These are phyloP conservation scores for Drosophila falleni DNA, from an alignment of 2,888 invertebrate genomes.

Conservation along the genomic window DNA sequence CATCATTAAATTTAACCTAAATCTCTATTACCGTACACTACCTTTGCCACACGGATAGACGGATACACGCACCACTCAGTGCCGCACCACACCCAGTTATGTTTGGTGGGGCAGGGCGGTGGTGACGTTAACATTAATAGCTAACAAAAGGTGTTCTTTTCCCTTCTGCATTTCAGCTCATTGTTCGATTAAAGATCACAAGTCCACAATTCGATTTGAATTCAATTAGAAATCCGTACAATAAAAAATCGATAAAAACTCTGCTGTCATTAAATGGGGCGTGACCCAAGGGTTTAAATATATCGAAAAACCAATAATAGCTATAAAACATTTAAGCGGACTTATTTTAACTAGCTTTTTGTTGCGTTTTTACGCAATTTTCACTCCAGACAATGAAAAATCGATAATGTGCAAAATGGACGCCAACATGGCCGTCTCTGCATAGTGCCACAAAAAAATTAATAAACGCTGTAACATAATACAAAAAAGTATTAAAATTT, in stretches of 20 bases:
- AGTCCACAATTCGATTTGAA: conserved; percentile 28
- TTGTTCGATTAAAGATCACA: conserved; percentile 35
- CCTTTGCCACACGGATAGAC: conserved; percentile 21
- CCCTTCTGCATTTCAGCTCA: conserved; percentile 9
- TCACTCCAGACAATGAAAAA: conserved; percentile 79
- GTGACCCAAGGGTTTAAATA: conserved; percentile 36
- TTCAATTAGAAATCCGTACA: conserved; percentile 13
- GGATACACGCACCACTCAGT: conserved; percentile 41
- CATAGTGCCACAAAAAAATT: conserved; percentile 48
- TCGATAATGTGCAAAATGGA: conserved; percentile 84
- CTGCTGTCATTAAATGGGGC: conserved; percentile 48
- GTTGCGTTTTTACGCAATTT: conserved; percentile 46
- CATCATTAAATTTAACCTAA: conserved; percentile 80
- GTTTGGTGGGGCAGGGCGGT: conserved; percentile 4
- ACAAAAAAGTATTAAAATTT: conserved; percentile 12
- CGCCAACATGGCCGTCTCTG: conserved; percentile 82
- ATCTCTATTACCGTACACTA: conserved; percentile 71
- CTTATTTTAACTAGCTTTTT: conserved; percentile 23
- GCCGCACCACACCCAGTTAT: conserved; percentile 71
- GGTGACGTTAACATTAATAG: conserved; percentile 6
- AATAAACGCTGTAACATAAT: conserved; percentile 20
- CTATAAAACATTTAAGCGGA: not conserved
- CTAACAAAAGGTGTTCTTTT: conserved; percentile 3
- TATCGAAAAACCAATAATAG: not conserved
- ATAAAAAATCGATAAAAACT: conserved; percentile 73